Conservation (phyloP, 2,113 vertebrate species). For the Phylloscopus trochiloides region DNA sequence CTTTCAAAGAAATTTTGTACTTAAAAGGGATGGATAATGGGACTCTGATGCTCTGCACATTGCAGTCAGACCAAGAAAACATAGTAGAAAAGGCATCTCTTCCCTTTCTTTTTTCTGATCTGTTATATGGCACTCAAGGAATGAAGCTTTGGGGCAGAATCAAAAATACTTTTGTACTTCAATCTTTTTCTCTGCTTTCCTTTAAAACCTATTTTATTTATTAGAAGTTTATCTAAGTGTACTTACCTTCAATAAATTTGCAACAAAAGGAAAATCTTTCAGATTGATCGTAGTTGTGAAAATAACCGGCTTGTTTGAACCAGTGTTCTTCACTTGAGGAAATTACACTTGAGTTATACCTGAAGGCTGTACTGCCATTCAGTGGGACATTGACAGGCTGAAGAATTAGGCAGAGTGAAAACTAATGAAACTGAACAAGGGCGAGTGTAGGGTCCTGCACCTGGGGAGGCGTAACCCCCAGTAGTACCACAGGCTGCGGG, state of each 20-base stretch:
- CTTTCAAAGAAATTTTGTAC: neutral
- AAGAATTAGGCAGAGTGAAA: neutral
- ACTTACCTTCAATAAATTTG: neutral
- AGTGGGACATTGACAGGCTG: neutral
- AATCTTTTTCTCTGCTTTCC: neutral
- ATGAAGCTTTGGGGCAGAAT: neutral
- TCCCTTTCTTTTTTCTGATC: neutral
- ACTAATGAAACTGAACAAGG: neutral
- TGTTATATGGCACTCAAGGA: neutral
- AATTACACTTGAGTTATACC: neutral
- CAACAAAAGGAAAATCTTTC: neutral
- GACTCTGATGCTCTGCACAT: neutral
- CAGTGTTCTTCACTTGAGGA: neutral
- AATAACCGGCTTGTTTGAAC: neutral
- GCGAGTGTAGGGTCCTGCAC: neutral
- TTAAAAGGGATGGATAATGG: neutral
- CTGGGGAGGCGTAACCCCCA: rapidly evolving
- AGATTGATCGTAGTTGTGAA: neutral
- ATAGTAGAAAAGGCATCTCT: neutral
- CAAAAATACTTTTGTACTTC: neutral
- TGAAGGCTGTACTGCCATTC: neutral
- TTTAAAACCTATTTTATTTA: neutral
- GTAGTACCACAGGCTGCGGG: neutral
- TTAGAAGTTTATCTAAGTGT: neutral
- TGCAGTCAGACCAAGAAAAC: neutral